Percentiles rank a stretch among this genome's conserved stretches.
phyloP scores from a whole-genome alignment of 2,888 invertebrate genomes.

The Eilema caniola region DNA sequence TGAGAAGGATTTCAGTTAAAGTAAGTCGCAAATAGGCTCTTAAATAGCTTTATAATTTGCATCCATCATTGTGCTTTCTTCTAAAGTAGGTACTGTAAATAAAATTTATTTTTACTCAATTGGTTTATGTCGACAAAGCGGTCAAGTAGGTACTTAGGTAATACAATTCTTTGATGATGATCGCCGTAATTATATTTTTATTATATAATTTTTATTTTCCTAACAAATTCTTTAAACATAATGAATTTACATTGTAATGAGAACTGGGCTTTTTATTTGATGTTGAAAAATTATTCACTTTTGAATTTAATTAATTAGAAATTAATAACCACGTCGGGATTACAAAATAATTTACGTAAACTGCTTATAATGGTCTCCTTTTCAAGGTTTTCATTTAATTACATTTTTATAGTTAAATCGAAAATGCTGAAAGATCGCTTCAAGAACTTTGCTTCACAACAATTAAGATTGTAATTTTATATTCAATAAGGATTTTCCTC shows the following conservation, averaged over 20 bases:
- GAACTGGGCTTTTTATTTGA: not conserved
- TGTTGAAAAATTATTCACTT: not conserved
- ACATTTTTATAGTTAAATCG: not conserved
- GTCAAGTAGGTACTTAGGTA: no score
- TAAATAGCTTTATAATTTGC: constrained; percentile 50
- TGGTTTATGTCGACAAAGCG: constrained; percentile 6
- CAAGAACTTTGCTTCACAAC: not conserved
- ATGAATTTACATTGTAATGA: no score
- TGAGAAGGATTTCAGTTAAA: constrained; percentile 48
- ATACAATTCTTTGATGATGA: no score
- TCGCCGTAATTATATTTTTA: no score
- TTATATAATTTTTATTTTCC: no score
- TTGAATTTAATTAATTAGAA: no score
- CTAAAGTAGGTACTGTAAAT: constrained; percentile 5
- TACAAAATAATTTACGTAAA: not conserved
- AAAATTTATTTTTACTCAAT: constrained; percentile 26
- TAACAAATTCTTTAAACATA: no score
- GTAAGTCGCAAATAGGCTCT: constrained; percentile 41
- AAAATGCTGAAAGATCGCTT: not conserved
- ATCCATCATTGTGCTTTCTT: constrained; percentile 31
- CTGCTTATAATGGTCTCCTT: not conserved
- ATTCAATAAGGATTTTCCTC: not conserved
- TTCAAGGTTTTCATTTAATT: not conserved
- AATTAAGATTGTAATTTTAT: not conserved
- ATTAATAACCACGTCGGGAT: not conserved